Base-by-base conservation (phyloP, 1,140 invertebrate species). In the Magallana gigas region DNA sequence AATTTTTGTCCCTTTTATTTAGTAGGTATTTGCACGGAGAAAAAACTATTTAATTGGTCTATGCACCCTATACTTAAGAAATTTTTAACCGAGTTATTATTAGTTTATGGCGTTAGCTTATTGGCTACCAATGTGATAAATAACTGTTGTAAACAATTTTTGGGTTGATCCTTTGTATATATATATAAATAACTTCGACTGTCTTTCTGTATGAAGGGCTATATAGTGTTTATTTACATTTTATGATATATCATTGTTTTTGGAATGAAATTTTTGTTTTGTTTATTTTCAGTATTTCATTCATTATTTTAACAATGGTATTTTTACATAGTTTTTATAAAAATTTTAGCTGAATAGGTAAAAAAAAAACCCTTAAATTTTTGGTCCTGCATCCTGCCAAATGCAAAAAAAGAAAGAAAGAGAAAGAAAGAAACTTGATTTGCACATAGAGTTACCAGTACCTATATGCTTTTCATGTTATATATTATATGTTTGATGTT, bases 271-370 rank as follows among this genome's bases (percentile, higher is more conserved):
- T 36, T 29, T 29, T 76, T 18, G 23, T 76, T 76, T 64, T 16
- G 16, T 76, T 76, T 29, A 29, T 76, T 76, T 18, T 76, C 68
- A 76, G 68, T 76, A 76, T 76, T 76, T 76, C 68, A 76, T 76
- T 76, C 68, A 29, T 62, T 76, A 76, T 76, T 76, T 76, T 76
- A 76, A 76, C 23, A 29, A 76, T 76, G 68, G 12, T 76, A 29
- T 64, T 64, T 64, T 76, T 76, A 76, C 68, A 76, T 76, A 76
- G 68, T 29, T 76, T 76, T 76, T 76, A 76, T 76, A 29, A 76
- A 76, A 18, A 8, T 29, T 76, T 76, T 76, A 76, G 68, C 68
- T 76, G 18, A 76, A 76, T 12, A 76, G 23, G 12, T 71, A 11
- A 71, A 48, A 48, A 48, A 48, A 48, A 48, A 48, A 48, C 36